These are phyloP conservation scores for Oryctes rhinoceros DNA, from an alignment of 1,140 invertebrate genomes.

Conservation along the genomic window DNA sequence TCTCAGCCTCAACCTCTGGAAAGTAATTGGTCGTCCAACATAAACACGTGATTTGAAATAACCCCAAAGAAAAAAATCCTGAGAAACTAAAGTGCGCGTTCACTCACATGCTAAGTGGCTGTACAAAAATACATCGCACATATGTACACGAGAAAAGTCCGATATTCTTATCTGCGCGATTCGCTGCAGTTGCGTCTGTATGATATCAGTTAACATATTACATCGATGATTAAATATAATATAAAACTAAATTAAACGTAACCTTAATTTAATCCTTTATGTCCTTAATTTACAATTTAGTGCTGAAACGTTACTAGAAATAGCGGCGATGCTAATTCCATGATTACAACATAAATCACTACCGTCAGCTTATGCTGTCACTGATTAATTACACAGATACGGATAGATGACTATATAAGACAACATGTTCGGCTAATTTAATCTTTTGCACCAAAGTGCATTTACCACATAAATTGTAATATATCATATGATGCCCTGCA, in stretches of 20 bases:
- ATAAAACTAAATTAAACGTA: not conserved
- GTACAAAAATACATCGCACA: too few relatives aligned
- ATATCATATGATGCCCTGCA: not conserved
- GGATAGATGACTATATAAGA: not conserved
- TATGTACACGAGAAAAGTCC: too few relatives aligned
- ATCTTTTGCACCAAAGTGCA: not conserved
- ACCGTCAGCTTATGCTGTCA: not conserved
- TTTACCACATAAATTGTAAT: conserved; percentile 12
- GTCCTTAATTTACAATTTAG: not conserved
- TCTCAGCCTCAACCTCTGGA: too few relatives aligned
- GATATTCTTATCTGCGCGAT: too few relatives aligned
- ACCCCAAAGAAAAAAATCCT: too few relatives aligned
- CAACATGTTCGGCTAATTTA: conserved; percentile 9
- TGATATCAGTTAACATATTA: too few relatives aligned
- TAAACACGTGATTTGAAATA: too few relatives aligned
- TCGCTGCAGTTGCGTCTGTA: too few relatives aligned
- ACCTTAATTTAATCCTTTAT: not conserved
- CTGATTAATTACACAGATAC: conserved; percentile 30
- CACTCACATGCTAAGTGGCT: too few relatives aligned
- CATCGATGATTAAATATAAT: too few relatives aligned
- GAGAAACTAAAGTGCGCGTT: too few relatives aligned
- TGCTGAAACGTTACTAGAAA: not conserved
- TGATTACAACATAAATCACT: conserved; percentile 24
- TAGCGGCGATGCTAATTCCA: not conserved
- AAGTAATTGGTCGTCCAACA: too few relatives aligned